Evolutionary conservation across 2,888 invertebrate genomes (phyloP).

Genomic region (Germaria angustata): DNA sequence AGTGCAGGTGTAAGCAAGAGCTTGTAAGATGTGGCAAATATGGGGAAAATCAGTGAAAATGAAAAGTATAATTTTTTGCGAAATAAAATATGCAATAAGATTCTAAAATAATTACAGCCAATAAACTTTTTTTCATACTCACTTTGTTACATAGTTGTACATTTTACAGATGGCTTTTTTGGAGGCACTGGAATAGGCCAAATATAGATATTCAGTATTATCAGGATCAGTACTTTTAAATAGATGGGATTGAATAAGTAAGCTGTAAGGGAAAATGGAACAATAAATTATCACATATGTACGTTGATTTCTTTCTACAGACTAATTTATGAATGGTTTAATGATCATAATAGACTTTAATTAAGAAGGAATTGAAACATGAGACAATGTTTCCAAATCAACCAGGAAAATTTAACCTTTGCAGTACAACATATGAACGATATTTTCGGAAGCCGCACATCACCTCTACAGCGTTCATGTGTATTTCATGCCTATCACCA

Average conservation of each 20-base stretch:
- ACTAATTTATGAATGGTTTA: too few species aligned
- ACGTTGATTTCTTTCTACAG: too few species aligned
- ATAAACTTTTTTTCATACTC: slow-evolving; percentile 65
- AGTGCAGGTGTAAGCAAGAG: slow-evolving; percentile 44
- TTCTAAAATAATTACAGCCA: neutral
- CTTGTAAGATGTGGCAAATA: neutral
- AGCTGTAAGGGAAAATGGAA: slow-evolving; percentile 62
- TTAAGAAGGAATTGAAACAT: too few species aligned
- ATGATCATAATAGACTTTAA: too few species aligned
- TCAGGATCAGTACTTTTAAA: slow-evolving; percentile 73
- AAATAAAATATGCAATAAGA: neutral
- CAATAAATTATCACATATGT: too few species aligned
- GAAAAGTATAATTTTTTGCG: neutral
- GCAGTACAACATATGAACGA: too few species aligned
- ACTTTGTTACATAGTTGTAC: slow-evolving; percentile 74
- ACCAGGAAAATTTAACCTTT: too few species aligned
- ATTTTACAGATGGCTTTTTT: slow-evolving; percentile 73
- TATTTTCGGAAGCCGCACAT: too few species aligned
- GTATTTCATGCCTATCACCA: too few species aligned
- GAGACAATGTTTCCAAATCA: too few species aligned
- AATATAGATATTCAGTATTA: slow-evolving; percentile 73
- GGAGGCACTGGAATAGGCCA: slow-evolving; percentile 73
- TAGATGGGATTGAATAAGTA: slow-evolving; percentile 72
- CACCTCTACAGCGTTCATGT: too few species aligned
- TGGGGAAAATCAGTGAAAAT: slow-evolving; percentile 7